Evolutionary conservation across 2,888 invertebrate species (phyloP).

Genomic region (Perizoma affinitatum): DNA sequence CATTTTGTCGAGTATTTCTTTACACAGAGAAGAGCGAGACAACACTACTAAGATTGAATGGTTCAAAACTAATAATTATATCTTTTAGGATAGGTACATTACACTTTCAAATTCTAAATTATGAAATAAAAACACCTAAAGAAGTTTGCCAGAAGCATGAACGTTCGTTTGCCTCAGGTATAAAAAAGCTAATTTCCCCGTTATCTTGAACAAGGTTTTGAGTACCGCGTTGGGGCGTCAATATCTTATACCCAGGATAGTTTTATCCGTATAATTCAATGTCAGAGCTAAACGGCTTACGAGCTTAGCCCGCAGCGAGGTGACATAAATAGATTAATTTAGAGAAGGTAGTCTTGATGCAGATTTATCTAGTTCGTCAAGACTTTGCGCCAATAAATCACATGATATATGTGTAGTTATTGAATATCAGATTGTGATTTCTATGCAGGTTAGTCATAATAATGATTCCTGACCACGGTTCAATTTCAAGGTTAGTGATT

Average conservation of each 20-base stretch:
- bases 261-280: constrained; percentile 22
- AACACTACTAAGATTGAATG: too few relatives aligned
- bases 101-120: too few relatives aligned
- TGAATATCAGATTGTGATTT: too few relatives aligned
- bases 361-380: constrained; percentile 8
- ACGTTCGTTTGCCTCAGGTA: not conserved
- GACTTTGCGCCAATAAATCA: not conserved
- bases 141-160: too few relatives aligned
- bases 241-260: constrained; percentile 18
- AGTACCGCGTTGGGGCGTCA: constrained; percentile 23
- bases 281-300: constrained; percentile 25
- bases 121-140: too few relatives aligned
- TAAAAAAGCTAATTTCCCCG: constrained; percentile 6
- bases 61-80: too few relatives aligned
- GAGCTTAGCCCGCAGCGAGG: constrained; percentile 19
- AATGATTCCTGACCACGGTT: too few relatives aligned
- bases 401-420: too few relatives aligned
- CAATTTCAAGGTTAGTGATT: too few relatives aligned
- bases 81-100: too few relatives aligned
- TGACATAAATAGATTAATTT: constrained; percentile 19
- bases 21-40: too few relatives aligned
- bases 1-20: constrained; percentile 9
- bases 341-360: constrained; percentile 4
- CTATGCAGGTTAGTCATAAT: too few relatives aligned
- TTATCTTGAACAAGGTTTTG: constrained; percentile 8